Conservation (phyloP, 2,797 vertebrate genomes). For the Sebastes trivittatus region DNA sequence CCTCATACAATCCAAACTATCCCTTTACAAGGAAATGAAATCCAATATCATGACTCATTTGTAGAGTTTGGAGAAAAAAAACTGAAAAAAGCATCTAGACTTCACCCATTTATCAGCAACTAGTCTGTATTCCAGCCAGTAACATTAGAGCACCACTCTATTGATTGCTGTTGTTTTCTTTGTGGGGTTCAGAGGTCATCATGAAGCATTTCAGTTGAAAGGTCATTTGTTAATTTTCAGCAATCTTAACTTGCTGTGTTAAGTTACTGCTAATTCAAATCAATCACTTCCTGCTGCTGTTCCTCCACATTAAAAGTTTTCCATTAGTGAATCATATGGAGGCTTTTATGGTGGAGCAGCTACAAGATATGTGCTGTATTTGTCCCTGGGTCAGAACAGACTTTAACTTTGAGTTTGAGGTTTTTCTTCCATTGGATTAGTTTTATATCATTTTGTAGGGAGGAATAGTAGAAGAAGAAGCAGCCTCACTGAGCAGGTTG, state of each 20-base stretch:
- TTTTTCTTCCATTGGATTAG: neutral
- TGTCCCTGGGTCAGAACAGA: neutral
- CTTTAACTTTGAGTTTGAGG: neutral
- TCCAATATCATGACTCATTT: neutral
- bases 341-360: neutral
- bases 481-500: neutral
- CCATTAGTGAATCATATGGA: neutral
- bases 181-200: neutral
- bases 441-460: neutral
- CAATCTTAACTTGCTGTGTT: neutral
- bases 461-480: neutral
- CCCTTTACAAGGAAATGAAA: neutral
- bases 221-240: neutral
- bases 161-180: neutral
- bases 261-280: neutral
- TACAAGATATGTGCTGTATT: neutral
- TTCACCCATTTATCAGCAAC: neutral
- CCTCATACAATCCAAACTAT: neutral
- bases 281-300: neutral
- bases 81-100: neutral
- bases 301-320: neutral
- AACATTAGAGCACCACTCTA: neutral
- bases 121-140: neutral
- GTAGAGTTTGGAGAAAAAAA: neutral
- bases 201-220: neutral